Evolutionary conservation across 2,888 invertebrate genomes (phyloP).

Genomic region (Adineta ricciae): DNA sequence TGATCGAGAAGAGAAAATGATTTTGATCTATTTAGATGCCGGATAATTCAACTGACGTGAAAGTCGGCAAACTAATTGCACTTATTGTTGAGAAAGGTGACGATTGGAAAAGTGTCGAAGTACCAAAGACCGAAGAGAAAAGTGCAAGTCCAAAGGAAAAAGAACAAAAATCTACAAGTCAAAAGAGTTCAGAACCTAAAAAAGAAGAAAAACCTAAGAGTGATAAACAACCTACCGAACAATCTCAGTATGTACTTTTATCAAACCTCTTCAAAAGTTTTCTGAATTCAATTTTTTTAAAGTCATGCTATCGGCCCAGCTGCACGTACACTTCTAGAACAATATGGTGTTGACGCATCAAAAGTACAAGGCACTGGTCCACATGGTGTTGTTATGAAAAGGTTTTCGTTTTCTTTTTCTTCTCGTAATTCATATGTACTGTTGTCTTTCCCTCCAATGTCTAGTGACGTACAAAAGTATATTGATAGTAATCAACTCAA

Average conservation of each 20-base stretch:
- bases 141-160: slow-evolving; percentile 8
- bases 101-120: slow-evolving; percentile 56
- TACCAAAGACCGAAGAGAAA: slow-evolving; percentile 38
- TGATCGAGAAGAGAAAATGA: not conserved
- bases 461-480: slow-evolving; percentile 29
- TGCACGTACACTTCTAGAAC: slow-evolving; percentile 56
- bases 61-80: slow-evolving; percentile 56
- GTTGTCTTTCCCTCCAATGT: slow-evolving; percentile 9
- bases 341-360: slow-evolving; percentile 53
- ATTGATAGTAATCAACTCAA: slow-evolving; percentile 28
- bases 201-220: slow-evolving; percentile 30
- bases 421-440: not conserved
- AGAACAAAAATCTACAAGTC: slow-evolving; percentile 33
- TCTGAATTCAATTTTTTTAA: no score
- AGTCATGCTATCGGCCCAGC: slow-evolving; percentile 55
- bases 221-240: slow-evolving; percentile 35
- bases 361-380: slow-evolving; percentile 56
- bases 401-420: slow-evolving; percentile 48
- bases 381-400: slow-evolving; percentile 57
- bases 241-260: not conserved
- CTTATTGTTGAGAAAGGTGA: slow-evolving; percentile 57
- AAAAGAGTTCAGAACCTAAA: not conserved
- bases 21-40: slow-evolving; percentile 37
- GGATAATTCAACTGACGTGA: slow-evolving; percentile 55
- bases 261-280: not conserved